Evolutionary conservation across 2,797 vertebrate genomes (phyloP).

Genomic region (Pangasius krempfi): DNA sequence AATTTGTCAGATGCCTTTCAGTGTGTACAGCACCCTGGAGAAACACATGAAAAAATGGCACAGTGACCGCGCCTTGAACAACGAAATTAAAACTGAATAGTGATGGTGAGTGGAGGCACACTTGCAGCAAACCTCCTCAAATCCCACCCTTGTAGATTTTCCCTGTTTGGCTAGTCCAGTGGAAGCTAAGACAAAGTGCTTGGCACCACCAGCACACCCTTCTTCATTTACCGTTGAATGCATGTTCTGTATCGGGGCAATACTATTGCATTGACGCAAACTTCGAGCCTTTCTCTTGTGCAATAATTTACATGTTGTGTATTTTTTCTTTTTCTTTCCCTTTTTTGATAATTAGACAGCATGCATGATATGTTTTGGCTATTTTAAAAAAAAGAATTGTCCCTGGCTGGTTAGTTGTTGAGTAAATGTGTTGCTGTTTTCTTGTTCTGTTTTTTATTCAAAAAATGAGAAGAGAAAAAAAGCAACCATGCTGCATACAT

Average conservation of each 20-base stretch:
- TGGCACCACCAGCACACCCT: slow-evolving; percentile 97
- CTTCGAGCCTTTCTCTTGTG: slow-evolving; percentile 99
- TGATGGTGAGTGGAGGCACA: slow-evolving; percentile 81
- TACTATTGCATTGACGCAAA: slow-evolving; percentile 99
- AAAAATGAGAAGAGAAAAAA: slow-evolving; percentile 77
- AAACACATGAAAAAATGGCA: slow-evolving; percentile 99
- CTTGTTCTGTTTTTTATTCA: slow-evolving; percentile 89
- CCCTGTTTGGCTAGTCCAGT: slow-evolving; percentile 88
- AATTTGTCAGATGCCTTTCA: slow-evolving; percentile 99
- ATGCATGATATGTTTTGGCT: slow-evolving; percentile 99
- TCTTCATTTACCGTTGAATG: slow-evolving; percentile 97
- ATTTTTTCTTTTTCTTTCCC: slow-evolving; percentile 82
- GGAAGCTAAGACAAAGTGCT: slow-evolving; percentile 94
- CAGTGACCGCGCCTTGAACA: slow-evolving; percentile 99
- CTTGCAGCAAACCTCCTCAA: slow-evolving; percentile 66
- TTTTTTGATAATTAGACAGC: slow-evolving; percentile 90
- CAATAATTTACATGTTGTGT: slow-evolving; percentile 99
- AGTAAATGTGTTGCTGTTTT: slow-evolving; percentile 98
- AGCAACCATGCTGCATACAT: slow-evolving; percentile 95
- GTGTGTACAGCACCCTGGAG: slow-evolving; percentile 99
- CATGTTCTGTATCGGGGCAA: slow-evolving; percentile 99
- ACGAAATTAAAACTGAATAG: slow-evolving; percentile 99
- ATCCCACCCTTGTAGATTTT: slow-evolving; percentile 82
- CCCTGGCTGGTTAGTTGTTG: slow-evolving; percentile 97
- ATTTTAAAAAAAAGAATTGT: slow-evolving; percentile 86